Base-by-base conservation (phyloP, 2,888 invertebrate species). In the Pocota personata region DNA sequence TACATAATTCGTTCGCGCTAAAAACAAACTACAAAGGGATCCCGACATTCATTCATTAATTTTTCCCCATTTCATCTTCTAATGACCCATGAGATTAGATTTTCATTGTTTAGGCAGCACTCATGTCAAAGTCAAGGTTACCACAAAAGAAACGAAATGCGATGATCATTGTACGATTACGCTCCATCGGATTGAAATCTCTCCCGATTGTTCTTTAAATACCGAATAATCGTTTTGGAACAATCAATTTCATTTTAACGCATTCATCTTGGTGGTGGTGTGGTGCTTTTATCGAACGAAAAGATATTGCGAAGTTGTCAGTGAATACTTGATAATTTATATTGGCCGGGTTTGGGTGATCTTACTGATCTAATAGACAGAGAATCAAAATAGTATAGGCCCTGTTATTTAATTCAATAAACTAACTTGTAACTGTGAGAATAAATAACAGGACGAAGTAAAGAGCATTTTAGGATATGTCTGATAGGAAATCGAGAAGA, bases 1-100 rank as follows among this genome's bases (percentile, higher is more conserved):
- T 37, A 35, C n/a, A 52, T 24, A 24, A 37, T 21, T 52, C 19
- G n/a, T 43, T 6, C 5, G 21, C 0, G 24, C 5, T 2, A 30
- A 48, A 32, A 64, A 46, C 48, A 27, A 7, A 8, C n/a, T 32
- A 30, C 66, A 76, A 76, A 76, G 46, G 46, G 37, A 48, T 57
- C 10, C 66, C 76, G 71, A 48, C 57, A 40, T 50, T 37, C 30
- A 16, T 66, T 37, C 27, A 55, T 50, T 32, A 14, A 46, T 67
- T 27, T 43, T 50, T 10, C n/a, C 10, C 14, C n/a, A 4, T 43
- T 82, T 48, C 16, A 46, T 10, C n/a, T 30, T 16, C 52, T 77
- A 76, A 76, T 76, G 64, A 71, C 24, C 64, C 62, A 50, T 50
- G 57, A 62, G 76, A 82, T 82, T 72, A 57, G 43, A 64, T 64